phyloP scores from a whole-genome alignment of 2,797 vertebrate genomes.

The Sebastes itinus region DNA sequence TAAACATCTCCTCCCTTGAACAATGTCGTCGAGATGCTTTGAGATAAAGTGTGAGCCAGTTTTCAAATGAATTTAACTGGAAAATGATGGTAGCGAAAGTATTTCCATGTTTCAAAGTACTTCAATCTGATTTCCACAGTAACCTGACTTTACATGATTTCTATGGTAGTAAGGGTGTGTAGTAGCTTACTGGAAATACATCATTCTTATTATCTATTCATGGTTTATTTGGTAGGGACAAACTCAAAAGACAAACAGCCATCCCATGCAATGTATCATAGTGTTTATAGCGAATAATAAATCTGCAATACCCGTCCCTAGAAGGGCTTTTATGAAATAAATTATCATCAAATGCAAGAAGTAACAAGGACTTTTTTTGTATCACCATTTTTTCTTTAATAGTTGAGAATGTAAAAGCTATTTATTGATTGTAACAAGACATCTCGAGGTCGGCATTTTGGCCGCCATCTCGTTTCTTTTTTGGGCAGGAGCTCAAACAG shows the following conservation, averaged over 20 bases:
- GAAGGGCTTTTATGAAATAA: no score
- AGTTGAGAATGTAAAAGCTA: not conserved
- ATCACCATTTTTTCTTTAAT: not conserved
- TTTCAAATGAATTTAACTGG: no score
- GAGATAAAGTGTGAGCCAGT: not conserved
- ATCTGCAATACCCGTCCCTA: no score
- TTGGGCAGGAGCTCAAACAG: no score
- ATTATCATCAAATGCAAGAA: not conserved
- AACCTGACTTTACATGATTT: not conserved
- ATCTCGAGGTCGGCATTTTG: not conserved
- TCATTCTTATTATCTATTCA: not conserved
- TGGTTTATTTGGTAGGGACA: no score
- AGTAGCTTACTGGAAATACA: not conserved
- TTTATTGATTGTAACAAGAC: not conserved
- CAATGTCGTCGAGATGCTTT: not conserved
- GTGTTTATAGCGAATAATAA: fast-evolving
- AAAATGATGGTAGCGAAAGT: not conserved
- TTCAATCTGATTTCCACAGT: slow-evolving; percentile 8
- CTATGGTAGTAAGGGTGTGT: not conserved
- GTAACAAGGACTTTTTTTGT: not conserved
- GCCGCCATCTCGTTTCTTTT: not conserved
- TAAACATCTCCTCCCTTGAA: slow-evolving; percentile 18
- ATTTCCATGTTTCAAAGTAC: not conserved
- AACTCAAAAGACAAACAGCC: no score
- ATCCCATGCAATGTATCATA: no score